Evolutionary conservation across 1,140 invertebrate genomes (phyloP).

Genomic region (Leptoteleia sp.): DNA sequence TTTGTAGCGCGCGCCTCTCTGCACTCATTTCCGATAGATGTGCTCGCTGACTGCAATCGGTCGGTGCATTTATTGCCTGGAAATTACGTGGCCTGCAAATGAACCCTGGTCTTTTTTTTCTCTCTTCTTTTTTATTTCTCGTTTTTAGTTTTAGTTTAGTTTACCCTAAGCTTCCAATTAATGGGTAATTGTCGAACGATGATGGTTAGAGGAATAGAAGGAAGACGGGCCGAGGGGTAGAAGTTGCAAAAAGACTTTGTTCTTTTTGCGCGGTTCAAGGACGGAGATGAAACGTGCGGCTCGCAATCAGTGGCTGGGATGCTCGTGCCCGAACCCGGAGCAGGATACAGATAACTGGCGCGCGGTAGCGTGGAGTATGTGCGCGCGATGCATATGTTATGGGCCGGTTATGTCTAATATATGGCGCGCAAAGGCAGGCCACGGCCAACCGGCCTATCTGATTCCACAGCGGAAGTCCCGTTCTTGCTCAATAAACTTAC

Average conservation of each 20-base stretch:
- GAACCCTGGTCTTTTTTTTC: slow-evolving; percentile 21
- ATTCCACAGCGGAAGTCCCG: slow-evolving; percentile 72
- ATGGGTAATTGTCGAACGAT: slow-evolving; percentile 40
- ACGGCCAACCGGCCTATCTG: slow-evolving; percentile 63
- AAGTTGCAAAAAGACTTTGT: not conserved
- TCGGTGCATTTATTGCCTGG: slow-evolving; percentile 43
- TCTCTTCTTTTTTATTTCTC: too few species aligned
- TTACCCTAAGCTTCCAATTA: slow-evolving; percentile 38
- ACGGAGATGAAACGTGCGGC: slow-evolving; percentile 7
- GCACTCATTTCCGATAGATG: slow-evolving; percentile 67
- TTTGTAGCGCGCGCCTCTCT: slow-evolving; percentile 20
- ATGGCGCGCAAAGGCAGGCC: slow-evolving; percentile 32
- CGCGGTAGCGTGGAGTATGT: slow-evolving; percentile 48
- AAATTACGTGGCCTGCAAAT: slow-evolving; percentile 30
- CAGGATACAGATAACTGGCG: slow-evolving; percentile 48
- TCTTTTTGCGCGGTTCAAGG: slow-evolving; percentile 28
- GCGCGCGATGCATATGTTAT: slow-evolving; percentile 58
- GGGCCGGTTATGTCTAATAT: slow-evolving; percentile 49
- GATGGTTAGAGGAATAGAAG: slow-evolving; percentile 4
- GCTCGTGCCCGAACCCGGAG: slow-evolving; percentile 10
- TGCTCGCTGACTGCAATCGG: slow-evolving; percentile 43
- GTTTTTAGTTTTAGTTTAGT: too few species aligned
- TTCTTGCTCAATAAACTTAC: slow-evolving; percentile 75
- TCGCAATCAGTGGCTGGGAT: slow-evolving; percentile 36
- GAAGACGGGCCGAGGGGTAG: not conserved